These are phyloP conservation scores for Lanistes nyassanus DNA, from an alignment of 1,140 invertebrate genomes.

Conservation along the genomic window DNA sequence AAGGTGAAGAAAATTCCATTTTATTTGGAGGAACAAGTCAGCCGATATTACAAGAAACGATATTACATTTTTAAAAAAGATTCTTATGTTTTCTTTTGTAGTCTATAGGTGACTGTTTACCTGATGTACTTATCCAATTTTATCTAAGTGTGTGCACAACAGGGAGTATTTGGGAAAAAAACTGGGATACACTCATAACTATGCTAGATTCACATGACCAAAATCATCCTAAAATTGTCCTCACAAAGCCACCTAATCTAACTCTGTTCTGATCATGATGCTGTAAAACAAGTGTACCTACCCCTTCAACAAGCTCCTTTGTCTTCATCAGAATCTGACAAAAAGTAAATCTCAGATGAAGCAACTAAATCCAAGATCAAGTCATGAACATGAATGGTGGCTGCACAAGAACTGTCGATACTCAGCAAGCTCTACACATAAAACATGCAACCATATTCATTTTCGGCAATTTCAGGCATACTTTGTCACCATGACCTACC, in stretches of 20 bases:
- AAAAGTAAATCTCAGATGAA: background rate
- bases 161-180: background rate
- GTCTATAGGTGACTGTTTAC: background rate
- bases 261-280: too few relatives aligned
- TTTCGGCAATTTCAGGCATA: too few relatives aligned
- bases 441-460: too few relatives aligned
- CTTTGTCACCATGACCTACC: too few relatives aligned
- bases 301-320: slow-evolving; percentile 81
- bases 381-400: background rate
- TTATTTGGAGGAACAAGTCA: background rate
- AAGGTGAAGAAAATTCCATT: background rate
- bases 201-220: too few relatives aligned
- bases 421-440: too few relatives aligned
- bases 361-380: background rate
- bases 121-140: background rate
- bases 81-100: too few relatives aligned
- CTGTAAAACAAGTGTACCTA: slow-evolving; percentile 44
- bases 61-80: too few relatives aligned
- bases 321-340: slow-evolving; percentile 68
- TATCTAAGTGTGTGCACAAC: background rate
- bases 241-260: too few relatives aligned
- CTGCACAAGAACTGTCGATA: too few relatives aligned
- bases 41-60: too few relatives aligned
- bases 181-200: background rate
- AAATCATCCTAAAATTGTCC: too few relatives aligned